Evolutionary conservation across 2,797 vertebrate genomes (phyloP).

Genomic region (Syndactyla subalaris): DNA sequence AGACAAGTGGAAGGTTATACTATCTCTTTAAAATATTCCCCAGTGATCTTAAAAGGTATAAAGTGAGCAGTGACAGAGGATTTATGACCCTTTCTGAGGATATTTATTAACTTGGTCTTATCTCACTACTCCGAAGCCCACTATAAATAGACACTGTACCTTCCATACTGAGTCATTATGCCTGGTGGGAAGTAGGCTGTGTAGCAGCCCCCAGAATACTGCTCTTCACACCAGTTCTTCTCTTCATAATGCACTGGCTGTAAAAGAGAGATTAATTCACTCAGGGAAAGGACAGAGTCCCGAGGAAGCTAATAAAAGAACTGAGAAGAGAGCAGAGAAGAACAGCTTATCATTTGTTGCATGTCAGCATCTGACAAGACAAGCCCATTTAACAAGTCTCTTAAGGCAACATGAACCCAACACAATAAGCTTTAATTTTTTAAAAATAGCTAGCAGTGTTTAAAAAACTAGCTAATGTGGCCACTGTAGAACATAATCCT

Average conservation of each 20-base stretch:
- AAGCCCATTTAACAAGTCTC: not conserved
- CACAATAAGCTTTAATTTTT: not conserved
- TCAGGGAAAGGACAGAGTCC: not conserved
- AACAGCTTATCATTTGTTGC: not conserved
- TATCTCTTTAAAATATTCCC: conserved; percentile 1
- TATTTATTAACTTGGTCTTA: conserved; percentile 56
- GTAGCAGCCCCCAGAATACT: conserved; percentile 98
- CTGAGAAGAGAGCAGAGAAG: not conserved
- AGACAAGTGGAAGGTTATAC: not conserved
- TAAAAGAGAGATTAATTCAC: conserved; percentile 50
- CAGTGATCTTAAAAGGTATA: not conserved
- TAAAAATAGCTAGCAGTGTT: not conserved
- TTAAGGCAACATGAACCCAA: not conserved
- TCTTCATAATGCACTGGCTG: conserved; percentile 98
- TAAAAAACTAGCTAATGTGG: not conserved
- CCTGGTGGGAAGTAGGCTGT: conserved; percentile 95
- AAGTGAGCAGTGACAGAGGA: conserved; percentile 6
- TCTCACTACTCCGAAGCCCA: not conserved
- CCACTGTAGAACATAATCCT: not conserved
- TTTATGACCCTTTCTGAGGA: conserved; percentile 30
- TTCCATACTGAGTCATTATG: conserved; percentile 94
- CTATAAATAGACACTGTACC: conserved; percentile 75
- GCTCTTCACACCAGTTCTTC: conserved; percentile 98
- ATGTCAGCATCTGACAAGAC: not conserved
- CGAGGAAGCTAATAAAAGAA: not conserved